A percentile compares a stretch with the other conserved stretches of the same genome.
phyloP scores from a whole-genome alignment of 2,888 invertebrate species.

The Lepetodrilus schrolli region DNA sequence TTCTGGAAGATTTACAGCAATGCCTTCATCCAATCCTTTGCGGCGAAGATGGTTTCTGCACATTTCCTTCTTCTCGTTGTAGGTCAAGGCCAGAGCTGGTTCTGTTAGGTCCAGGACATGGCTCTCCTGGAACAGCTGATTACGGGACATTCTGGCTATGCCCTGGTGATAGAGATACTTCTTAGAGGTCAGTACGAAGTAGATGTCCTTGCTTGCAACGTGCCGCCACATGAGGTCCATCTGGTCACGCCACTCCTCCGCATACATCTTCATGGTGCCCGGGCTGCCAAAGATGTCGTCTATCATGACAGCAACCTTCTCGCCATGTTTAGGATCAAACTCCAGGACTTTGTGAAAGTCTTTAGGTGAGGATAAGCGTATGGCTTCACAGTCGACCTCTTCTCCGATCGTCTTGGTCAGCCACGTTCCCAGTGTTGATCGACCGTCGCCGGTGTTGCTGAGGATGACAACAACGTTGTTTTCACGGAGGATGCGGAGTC shows the following conservation, averaged over 20 bases:
- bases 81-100: neutral
- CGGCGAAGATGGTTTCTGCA: neutral
- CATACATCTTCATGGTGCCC: neutral
- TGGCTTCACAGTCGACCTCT: neutral
- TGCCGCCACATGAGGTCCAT: neutral
- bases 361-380: neutral
- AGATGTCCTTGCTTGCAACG: neutral
- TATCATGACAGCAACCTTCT: neutral
- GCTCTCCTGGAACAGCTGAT: neutral
- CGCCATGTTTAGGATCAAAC: neutral
- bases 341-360: neutral
- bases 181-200: neutral
- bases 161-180: neutral
- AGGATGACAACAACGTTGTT: neutral
- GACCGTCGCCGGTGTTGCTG: neutral
- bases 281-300: neutral
- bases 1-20: neutral
- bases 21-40: neutral
- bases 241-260: neutral
- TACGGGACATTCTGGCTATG: neutral
- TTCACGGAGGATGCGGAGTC: neutral
- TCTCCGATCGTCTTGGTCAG: neutral
- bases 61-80: neutral
- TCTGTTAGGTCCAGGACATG: neutral
- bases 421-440: neutral